Evolutionary conservation across 2,113 vertebrate species (phyloP).

Genomic region (Morone chrysops): DNA sequence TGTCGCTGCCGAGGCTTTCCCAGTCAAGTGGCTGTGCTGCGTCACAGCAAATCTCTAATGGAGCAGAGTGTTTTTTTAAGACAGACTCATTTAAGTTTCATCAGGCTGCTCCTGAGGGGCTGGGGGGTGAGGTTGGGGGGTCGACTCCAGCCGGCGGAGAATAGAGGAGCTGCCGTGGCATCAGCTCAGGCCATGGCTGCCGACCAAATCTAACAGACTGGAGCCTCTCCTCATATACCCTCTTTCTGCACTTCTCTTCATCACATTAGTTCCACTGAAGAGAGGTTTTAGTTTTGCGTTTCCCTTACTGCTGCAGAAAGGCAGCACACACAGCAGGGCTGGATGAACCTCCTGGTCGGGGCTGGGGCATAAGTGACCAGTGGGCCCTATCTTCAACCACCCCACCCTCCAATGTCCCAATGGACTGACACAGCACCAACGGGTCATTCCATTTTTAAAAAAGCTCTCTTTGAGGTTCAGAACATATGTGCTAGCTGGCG

Average conservation of each 20-base stretch:
- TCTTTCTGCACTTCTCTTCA: conserved; percentile 11
- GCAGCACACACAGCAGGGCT: conserved; percentile 1
- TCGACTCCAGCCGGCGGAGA: background rate
- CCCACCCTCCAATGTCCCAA: no score
- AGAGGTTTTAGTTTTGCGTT: background rate
- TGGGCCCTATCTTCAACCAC: no score
- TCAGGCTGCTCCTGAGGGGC: conserved; percentile 39
- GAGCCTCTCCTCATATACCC: conserved; percentile 20
- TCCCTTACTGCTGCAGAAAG: background rate
- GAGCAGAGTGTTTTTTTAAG: conserved; percentile 22
- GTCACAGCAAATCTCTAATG: conserved; percentile 45
- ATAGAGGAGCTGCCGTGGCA: conserved; percentile 21
- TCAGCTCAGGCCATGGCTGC: conserved; percentile 28
- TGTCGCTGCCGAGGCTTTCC: conserved; percentile 18
- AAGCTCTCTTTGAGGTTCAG: no score
- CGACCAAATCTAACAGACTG: conserved; percentile 26
- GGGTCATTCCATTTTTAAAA: no score
- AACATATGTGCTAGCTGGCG: no score
- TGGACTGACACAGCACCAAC: no score
- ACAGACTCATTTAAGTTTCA: conserved; percentile 59
- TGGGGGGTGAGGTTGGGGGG: background rate
- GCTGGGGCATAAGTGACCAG: no score
- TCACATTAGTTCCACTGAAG: conserved; percentile 11
- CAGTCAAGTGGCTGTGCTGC: conserved; percentile 41
- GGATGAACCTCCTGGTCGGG: background rate